These are phyloP conservation scores for Uropetala carovei DNA, from an alignment of 2,888 invertebrate species.

Conservation along the genomic window DNA sequence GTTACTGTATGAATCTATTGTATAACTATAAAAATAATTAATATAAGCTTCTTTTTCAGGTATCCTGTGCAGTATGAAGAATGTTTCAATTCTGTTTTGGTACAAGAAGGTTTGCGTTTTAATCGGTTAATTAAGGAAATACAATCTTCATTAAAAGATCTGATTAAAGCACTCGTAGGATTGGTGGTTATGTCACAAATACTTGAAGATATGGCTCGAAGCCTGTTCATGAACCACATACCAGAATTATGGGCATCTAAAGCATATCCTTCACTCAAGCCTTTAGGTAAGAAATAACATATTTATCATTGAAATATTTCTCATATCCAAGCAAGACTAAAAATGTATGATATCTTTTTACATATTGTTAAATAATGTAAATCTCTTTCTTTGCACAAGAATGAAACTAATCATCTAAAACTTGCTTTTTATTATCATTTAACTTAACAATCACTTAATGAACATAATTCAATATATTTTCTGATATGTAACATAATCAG, in stretches of 20 bases:
- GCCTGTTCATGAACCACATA: conserved; percentile 82
- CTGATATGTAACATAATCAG: not conserved
- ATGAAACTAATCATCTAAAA: too few species aligned
- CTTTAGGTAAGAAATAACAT: conserved; percentile 78
- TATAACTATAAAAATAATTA: too few species aligned
- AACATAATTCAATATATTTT: not conserved
- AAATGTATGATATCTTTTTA: too few species aligned
- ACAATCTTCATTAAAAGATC: conserved; percentile 76
- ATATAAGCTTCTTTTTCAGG: conserved; percentile 73
- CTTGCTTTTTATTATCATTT: too few species aligned
- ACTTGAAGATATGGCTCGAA: conserved; percentile 83
- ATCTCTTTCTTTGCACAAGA: not conserved
- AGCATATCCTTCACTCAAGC: conserved; percentile 84
- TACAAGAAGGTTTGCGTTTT: conserved; percentile 90
- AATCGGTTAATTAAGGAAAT: conserved; percentile 81
- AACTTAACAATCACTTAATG: not conserved
- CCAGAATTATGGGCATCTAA: conserved; percentile 83
- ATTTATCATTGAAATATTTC: not conserved
- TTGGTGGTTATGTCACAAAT: conserved; percentile 87
- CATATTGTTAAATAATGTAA: too few species aligned
- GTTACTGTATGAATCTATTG: too few species aligned
- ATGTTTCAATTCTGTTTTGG: conserved; percentile 91
- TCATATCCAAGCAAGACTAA: too few species aligned
- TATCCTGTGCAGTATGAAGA: conserved; percentile 92
- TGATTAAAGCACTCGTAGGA: conserved; percentile 85